Evolutionary conservation across 2,113 vertebrate genomes (phyloP).

Genomic region (Chlorodrepanis virens): DNA sequence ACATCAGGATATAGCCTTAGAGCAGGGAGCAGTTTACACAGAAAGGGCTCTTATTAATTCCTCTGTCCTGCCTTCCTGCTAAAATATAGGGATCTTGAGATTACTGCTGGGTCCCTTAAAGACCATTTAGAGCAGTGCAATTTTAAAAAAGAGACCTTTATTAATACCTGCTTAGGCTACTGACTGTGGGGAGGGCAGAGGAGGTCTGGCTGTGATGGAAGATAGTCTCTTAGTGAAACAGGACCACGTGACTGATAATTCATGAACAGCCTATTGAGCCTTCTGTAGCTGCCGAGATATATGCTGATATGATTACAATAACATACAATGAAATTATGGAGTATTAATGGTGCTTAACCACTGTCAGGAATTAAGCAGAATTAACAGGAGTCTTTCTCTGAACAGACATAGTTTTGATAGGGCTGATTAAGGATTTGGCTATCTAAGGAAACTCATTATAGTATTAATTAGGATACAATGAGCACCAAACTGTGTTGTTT

Average conservation of each 20-base stretch:
- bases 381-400: conserved; percentile 77
- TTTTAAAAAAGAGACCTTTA: conserved; percentile 87
- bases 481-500: conserved; percentile 80
- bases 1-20: conserved; percentile 81
- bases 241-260: conserved; percentile 79
- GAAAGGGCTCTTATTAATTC: conserved; percentile 86
- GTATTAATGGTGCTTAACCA: conserved; percentile 84
- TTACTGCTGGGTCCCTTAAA: conserved; percentile 88
- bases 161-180: conserved; percentile 87
- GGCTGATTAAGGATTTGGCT: conserved; percentile 81
- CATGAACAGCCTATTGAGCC: conserved; percentile 78
- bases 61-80: conserved; percentile 83
- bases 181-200: conserved; percentile 77
- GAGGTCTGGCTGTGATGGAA: conserved; percentile 83
- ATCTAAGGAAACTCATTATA: conserved; percentile 81
- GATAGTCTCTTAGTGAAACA: conserved; percentile 77
- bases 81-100: conserved; percentile 87
- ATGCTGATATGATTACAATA: conserved; percentile 83
- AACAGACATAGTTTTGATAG: conserved; percentile 80
- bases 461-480: conserved; percentile 84
- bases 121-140: conserved; percentile 84
- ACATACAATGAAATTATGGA: conserved; percentile 85
- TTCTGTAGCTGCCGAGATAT: conserved; percentile 77
- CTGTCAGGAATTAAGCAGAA: conserved; percentile 83
- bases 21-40: conserved; percentile 83